Percentiles rank a stretch among this genome's conserved stretches.
phyloP scores from a whole-genome alignment of 2,113 vertebrate species.

The Merops nubicus region DNA sequence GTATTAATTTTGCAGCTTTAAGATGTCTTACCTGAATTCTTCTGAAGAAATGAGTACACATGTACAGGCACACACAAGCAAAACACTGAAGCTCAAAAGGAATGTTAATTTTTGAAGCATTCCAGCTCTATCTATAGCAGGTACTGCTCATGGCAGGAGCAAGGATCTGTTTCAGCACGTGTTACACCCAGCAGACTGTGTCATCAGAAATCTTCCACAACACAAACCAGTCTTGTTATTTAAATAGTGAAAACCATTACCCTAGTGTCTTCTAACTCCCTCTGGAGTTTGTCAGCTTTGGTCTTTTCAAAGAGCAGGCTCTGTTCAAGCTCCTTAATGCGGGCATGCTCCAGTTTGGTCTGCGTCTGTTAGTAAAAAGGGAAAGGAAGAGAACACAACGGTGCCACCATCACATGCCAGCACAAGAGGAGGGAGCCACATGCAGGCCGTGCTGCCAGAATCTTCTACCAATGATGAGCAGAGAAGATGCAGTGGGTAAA shows the following conservation, averaged over 20 bases:
- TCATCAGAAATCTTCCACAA: constrained; percentile 43
- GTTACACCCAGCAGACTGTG: background rate
- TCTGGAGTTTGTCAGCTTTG: constrained; percentile 99
- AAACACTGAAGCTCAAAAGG: background rate
- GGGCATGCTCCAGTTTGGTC: constrained; percentile 99
- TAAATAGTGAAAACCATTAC: constrained; percentile 93
- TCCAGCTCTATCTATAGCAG: background rate
- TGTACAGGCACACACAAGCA: background rate
- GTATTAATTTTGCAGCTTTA: background rate
- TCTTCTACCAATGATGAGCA: constrained; percentile 76
- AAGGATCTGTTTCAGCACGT: background rate
- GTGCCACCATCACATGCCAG: constrained; percentile 99
- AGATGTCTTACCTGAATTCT: constrained; percentile 49
- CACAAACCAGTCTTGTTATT: constrained; percentile 64
- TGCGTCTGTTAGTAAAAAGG: constrained; percentile 99
- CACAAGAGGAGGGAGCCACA: constrained; percentile 85
- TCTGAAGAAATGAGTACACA: background rate
- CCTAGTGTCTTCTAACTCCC: constrained; percentile 99
- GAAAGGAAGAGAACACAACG: constrained; percentile 98
- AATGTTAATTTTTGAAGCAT: background rate
- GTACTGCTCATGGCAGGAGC: background rate
- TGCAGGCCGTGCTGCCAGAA: constrained; percentile 84
- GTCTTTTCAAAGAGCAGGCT: constrained; percentile 99
- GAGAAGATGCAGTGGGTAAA: constrained; percentile 52
- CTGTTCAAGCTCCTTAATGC: constrained; percentile 99